Conservation (phyloP, 2,113 vertebrate species). For the Saguinus imperator region DNA sequence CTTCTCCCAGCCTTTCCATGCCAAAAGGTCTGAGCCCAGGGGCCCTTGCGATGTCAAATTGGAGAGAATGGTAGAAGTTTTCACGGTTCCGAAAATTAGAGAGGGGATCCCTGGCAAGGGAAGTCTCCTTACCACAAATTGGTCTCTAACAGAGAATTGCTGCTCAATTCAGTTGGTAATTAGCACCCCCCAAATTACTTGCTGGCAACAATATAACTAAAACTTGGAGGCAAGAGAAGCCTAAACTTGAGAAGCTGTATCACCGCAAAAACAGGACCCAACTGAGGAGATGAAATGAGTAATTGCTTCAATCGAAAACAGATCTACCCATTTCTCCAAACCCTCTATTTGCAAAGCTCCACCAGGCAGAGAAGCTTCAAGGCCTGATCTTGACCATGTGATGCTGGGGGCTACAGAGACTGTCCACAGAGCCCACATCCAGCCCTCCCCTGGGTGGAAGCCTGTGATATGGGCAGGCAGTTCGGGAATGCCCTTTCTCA, state of each 20-base stretch:
- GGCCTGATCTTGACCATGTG: neutral
- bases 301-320: slow-evolving; percentile 44
- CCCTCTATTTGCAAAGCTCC: neutral
- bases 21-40: neutral
- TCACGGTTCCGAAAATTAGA: slow-evolving; percentile 43
- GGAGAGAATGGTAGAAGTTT: slow-evolving; percentile 40
- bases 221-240: neutral
- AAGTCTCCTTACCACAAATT: slow-evolving; percentile 48
- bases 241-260: neutral
- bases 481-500: neutral
- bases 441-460: neutral
- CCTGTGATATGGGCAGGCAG: neutral
- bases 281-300: slow-evolving; percentile 21
- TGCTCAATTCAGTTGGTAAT: neutral
- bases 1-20: slow-evolving; percentile 15
- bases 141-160: slow-evolving; percentile 1
- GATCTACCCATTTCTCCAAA: neutral
- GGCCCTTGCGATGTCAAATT: neutral
- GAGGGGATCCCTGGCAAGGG: slow-evolving; percentile 3
- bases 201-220: neutral
- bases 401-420: rapidly evolving
- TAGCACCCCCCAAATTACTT: slow-evolving; percentile 39
- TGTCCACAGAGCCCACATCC: neutral
- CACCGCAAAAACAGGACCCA: neutral
- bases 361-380: neutral